Evolutionary conservation across 2,113 vertebrate species (phyloP), one percentile per base, ranked within the genome.

Genomic region (Progne subis): DNA sequence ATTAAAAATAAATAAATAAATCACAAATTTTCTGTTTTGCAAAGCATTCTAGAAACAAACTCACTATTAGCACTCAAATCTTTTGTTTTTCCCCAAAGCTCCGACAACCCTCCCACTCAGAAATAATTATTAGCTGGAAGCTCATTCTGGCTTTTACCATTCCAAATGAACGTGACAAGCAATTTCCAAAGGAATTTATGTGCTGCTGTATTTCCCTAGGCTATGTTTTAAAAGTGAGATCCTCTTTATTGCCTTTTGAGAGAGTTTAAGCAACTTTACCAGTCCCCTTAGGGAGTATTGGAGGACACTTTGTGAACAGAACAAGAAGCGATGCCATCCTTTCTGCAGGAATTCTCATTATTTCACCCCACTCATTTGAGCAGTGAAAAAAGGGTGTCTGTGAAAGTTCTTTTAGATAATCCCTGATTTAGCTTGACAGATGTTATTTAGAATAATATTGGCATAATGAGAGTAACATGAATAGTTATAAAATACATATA

Each of bases 41-140:
- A 83, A 83, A 86, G 43, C 28, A 86, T 83, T 88, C 63, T 49
- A 94, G 82, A 86, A 90, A 67, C 64, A 92, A 93, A 83, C 52
- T 90, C 82, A 77, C 53, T 93, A 67, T 56, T 84, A 88, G 49
- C 56, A 81, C 52, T 90, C 82, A 80, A 83, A 83, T 92, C 52
- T 95, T 96, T 86, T 96, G 88, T 78, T 97, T 91, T 88, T 95
- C 88, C 92, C 90, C 79, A 90, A 93, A 97, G 94, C 56, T 90
- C 72, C 20, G 0, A 90, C 76, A 96, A 78, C 60, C 44, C 79
- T 94, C 96, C 94, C 69, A 96, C 96, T 93, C 92, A 86, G 90
- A 96, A 96, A 94, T 84, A 90, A 92, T 95, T 96, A 97, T 96
- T 96, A 97, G 92, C 92, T 95, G 56, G 90, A 92, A 96, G 85